phyloP scores from a whole-genome alignment of 2,888 invertebrate genomes.

The Idaea biselata region DNA sequence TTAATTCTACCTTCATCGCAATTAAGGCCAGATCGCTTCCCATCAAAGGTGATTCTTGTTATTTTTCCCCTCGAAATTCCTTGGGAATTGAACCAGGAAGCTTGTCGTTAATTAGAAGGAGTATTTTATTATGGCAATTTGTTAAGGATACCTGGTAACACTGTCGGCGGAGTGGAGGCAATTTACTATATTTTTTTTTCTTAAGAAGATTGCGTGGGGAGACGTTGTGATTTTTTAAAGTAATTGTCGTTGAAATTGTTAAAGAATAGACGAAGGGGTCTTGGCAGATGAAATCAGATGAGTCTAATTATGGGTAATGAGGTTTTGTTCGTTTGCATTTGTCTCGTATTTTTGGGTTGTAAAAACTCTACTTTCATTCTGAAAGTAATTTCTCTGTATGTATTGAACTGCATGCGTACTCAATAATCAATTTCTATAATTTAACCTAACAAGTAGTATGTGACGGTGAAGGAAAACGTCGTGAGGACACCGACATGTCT shows the following conservation, averaged over 20 bases:
- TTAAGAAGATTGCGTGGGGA: constrained; percentile 30
- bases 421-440: neutral
- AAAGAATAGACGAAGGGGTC: constrained; percentile 18
- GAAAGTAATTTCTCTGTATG: too few relatives aligned
- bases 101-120: constrained; percentile 68
- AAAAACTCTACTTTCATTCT: too few relatives aligned
- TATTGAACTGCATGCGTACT: neutral
- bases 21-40: constrained; percentile 67
- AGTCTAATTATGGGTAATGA: constrained; percentile 11
- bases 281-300: constrained; percentile 7
- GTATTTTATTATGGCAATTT: constrained; percentile 77
- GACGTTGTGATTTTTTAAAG: constrained; percentile 31
- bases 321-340: constrained; percentile 1
- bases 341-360: neutral
- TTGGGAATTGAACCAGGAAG: constrained; percentile 27
- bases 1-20: constrained; percentile 39
- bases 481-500: too few relatives aligned
- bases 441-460: neutral
- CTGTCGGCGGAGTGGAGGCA: constrained; percentile 20
- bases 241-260: constrained; percentile 27
- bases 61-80: constrained; percentile 53
- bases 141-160: constrained; percentile 65
- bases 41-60: constrained; percentile 71
- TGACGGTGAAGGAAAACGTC: too few relatives aligned
- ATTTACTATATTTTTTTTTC: constrained; percentile 37